Base-by-base conservation (phyloP, 2,113 vertebrate species). In the Serilophus lunatus region DNA sequence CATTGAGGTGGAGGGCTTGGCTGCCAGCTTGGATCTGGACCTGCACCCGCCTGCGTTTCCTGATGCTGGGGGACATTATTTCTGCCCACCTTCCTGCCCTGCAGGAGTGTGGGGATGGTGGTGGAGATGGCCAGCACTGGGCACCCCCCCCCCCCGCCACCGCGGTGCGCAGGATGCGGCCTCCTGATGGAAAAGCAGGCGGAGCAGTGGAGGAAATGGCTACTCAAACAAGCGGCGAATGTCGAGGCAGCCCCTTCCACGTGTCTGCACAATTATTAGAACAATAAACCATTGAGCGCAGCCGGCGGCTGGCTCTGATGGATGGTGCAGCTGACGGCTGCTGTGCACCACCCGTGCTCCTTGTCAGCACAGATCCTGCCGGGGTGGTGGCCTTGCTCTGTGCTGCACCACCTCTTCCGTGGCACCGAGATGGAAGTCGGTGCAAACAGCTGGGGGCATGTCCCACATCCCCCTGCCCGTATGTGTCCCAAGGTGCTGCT, bases 71-170 rank as follows among this genome's bases (percentile, higher is more conserved):
- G 66, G 44, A 28, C 0, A 4, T 49, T 15, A 6, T 36, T 76
- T 86, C 24, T 51, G 81, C 45, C 45, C 40, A 13, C 45, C 13
- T 23, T 53, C 60, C 64, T 56, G 57, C 38, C 47, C 42, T 0
- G 0, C 61, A 0, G 0, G 76, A 60, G 0, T 8, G 0, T 8
- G 50, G 79, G 63, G 12, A 12, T 9, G n/a, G 83, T 1, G 1
- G 9, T 49, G 71, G 47, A 36, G 3, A 4, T 1, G 20, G 16
- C 66, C 3, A 0, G 25, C 60, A 4, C 82, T 6, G 47, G n/a
- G n/a, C n/a, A 44, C 17, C 23, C 12, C 25, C 51, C 24, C 16
- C 0, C 1, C 23, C 57, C 14, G 14, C 35, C 1, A 6, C 19
- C 19, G 3, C 3, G 5, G n/a, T 15, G 31, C 59, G 20, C 79